Evolutionary conservation across 2,888 invertebrate species (phyloP).

Genomic region (Epistrophella euchroma): DNA sequence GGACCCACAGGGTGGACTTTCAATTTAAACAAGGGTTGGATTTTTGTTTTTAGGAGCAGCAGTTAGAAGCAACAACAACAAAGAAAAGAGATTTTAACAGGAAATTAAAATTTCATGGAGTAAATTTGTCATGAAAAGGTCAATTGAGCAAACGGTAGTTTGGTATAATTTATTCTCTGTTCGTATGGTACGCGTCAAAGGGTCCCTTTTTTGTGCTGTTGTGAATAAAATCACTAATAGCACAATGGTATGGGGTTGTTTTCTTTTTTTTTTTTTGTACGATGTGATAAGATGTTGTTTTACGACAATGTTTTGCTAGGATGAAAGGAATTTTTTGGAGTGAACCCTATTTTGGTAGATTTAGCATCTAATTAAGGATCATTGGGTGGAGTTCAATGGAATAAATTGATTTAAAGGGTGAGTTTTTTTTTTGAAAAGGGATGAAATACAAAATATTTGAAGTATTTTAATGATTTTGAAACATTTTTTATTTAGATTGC

Average conservation of each 20-base stretch:
- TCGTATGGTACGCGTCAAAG: constrained; percentile 49
- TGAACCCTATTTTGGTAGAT: constrained; percentile 50
- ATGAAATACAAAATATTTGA: neutral
- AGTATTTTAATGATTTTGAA: constrained; percentile 13
- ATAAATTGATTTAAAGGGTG: constrained; percentile 39
- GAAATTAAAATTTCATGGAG: constrained; percentile 76
- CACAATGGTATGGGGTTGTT: constrained; percentile 26
- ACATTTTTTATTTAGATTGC: neutral
- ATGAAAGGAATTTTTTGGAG: constrained; percentile 32
- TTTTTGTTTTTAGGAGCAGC: constrained; percentile 34
- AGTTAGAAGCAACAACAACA: neutral
- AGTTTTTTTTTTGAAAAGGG: constrained; percentile 1
- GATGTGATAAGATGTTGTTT: constrained; percentile 48
- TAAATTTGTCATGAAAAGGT: constrained; percentile 76
- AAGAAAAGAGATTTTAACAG: constrained; percentile 64
- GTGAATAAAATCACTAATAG: constrained; percentile 29
- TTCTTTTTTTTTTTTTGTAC: constrained; percentile 28
- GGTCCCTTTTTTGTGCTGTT: constrained; percentile 36
- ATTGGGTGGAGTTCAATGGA: constrained; percentile 42
- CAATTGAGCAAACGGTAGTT: constrained; percentile 74
- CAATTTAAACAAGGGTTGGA: constrained; percentile 61
- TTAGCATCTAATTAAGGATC: constrained; percentile 66
- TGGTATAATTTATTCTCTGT: constrained; percentile 74
- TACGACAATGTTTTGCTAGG: constrained; percentile 20
- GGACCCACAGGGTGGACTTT: constrained; percentile 49